Conservation (phyloP, 2,888 invertebrate species). For the Parnassius mnemosyne region DNA sequence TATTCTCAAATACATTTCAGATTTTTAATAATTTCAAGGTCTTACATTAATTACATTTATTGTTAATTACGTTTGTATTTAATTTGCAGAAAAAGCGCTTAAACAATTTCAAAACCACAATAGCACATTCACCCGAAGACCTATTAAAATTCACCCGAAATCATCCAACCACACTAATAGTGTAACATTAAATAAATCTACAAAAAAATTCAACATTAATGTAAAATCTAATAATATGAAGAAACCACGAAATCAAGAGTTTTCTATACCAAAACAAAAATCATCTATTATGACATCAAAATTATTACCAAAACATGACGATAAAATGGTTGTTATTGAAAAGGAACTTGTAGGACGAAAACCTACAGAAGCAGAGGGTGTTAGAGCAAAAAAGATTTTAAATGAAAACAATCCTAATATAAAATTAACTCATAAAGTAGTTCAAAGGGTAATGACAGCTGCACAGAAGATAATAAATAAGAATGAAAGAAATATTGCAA, state of each 20-base stretch:
- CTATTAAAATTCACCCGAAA: conserved; percentile 17
- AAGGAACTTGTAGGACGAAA: conserved; percentile 19
- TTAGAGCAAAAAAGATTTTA: conserved; percentile 21
- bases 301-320: conserved; percentile 12
- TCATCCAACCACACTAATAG: neutral
- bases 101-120: conserved; percentile 14
- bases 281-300: neutral
- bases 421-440: conserved; percentile 39
- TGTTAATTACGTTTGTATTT: neutral
- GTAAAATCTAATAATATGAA: conserved; percentile 11
- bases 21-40: too few relatives aligned
- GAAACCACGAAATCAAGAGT: conserved; percentile 8
- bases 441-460: conserved; percentile 42
- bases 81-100: conserved; percentile 20
- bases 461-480: conserved; percentile 45
- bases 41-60: too few relatives aligned
- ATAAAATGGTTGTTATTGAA: conserved; percentile 13
- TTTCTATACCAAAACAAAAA: neutral
- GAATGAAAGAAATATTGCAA: conserved; percentile 31
- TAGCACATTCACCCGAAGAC: conserved; percentile 7
- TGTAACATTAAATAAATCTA: conserved; percentile 6
- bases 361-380: conserved; percentile 14
- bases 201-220: conserved; percentile 9
- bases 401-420: conserved; percentile 30
- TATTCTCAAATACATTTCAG: too few relatives aligned